Conservation (phyloP, 2,113 vertebrate genomes). For the Pseudopodoces humilis region DNA sequence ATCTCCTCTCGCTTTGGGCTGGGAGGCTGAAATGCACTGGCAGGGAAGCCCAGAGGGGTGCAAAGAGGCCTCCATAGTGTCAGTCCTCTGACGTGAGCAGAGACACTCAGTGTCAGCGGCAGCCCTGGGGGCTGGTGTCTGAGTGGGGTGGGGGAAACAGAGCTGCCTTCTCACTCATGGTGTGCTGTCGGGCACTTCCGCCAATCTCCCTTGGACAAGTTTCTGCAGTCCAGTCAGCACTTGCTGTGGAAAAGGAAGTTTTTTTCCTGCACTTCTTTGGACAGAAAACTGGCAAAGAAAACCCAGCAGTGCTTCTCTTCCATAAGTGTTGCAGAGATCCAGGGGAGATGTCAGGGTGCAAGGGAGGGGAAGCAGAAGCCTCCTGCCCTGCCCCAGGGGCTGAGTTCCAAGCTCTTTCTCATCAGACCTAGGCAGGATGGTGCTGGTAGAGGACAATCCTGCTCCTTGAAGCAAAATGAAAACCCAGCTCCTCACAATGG, state of each 20-base stretch:
- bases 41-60: neutral
- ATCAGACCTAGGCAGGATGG: neutral
- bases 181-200: slow-evolving; percentile 5
- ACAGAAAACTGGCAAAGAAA: neutral
- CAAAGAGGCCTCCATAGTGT: neutral
- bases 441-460: neutral
- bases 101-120: neutral
- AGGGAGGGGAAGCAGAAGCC: neutral
- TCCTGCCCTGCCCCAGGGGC: neutral
- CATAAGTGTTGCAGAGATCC: neutral
- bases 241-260: slow-evolving; percentile 31
- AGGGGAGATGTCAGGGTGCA: neutral
- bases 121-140: neutral
- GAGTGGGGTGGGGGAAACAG: fast-evolving
- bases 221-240: slow-evolving; percentile 2
- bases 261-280: neutral
- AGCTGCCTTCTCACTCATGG: neutral
- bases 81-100: neutral
- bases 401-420: neutral
- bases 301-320: neutral
- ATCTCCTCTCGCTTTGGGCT: neutral
- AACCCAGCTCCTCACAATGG: neutral
- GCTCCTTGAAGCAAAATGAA: neutral
- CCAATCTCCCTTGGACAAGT: slow-evolving; percentile 21
- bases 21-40: neutral